Evolutionary conservation across 2,888 invertebrate genomes (phyloP).

Genomic region (Troides oblongomaculatus): DNA sequence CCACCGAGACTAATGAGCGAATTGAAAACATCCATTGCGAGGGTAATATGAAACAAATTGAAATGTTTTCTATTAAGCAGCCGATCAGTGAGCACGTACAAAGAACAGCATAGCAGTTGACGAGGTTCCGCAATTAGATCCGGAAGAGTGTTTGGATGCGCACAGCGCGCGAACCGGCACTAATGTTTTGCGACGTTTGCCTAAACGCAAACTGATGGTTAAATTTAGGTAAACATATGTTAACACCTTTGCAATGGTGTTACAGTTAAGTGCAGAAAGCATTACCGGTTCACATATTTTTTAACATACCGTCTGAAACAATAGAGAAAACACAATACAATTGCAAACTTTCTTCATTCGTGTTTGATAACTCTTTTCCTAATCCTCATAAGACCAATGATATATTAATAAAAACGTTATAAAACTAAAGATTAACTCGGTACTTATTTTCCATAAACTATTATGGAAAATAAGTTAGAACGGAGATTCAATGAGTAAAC

Average conservation of each 20-base stretch:
- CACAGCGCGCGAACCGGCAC: constrained; percentile 54
- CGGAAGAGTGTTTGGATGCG: constrained; percentile 62
- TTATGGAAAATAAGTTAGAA: too few species aligned
- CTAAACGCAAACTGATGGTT: constrained; percentile 7
- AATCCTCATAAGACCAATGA: neutral
- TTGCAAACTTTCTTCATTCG: constrained; percentile 15
- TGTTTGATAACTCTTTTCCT: neutral
- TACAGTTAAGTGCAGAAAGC: constrained; percentile 26
- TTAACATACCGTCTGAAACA: constrained; percentile 12
- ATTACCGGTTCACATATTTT: constrained; percentile 22
- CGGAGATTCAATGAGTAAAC: too few species aligned
- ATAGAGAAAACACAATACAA: constrained; percentile 22
- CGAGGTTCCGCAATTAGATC: constrained; percentile 67
- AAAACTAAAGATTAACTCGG: too few species aligned
- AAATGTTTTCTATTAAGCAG: constrained; percentile 38
- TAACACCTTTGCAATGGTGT: constrained; percentile 18
- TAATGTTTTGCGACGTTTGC: constrained; percentile 39
- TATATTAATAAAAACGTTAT: neutral
- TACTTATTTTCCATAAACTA: too few species aligned
- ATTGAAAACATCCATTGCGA: constrained; percentile 46
- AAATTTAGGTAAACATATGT: constrained; percentile 29
- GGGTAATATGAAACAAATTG: constrained; percentile 50
- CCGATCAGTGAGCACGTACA: constrained; percentile 24
- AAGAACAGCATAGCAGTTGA: constrained; percentile 38
- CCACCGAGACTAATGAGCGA: constrained; percentile 49